Conservation (phyloP, 2,888 invertebrate genomes). For the Diaphora mendica region DNA sequence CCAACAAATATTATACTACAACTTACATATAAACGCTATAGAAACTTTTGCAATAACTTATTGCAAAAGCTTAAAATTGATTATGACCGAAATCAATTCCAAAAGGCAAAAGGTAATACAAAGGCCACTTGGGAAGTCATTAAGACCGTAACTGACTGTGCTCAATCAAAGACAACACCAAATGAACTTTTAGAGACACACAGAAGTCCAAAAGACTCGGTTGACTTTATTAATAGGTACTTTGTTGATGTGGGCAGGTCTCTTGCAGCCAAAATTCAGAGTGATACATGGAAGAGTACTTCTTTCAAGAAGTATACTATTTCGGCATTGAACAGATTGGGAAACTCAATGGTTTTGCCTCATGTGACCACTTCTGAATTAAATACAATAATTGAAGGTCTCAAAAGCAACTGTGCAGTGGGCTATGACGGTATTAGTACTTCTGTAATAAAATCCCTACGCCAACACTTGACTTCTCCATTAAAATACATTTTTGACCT, state of each 20-base stretch:
- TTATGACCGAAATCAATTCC: background rate
- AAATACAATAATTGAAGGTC: background rate
- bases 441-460: background rate
- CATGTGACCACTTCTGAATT: background rate
- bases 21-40: background rate
- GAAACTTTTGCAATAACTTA: background rate
- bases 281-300: background rate
- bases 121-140: background rate
- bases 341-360: background rate
- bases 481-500: background rate
- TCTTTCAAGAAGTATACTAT: background rate
- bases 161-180: background rate
- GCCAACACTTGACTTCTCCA: background rate
- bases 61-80: background rate
- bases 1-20: background rate
- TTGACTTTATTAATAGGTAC: background rate
- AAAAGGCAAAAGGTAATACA: background rate
- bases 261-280: background rate
- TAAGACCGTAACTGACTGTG: background rate
- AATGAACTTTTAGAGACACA: background rate
- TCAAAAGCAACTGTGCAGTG: background rate
- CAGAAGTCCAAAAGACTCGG: background rate
- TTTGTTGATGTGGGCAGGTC: background rate
- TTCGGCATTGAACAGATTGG: background rate
- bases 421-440: background rate